Evolutionary conservation across 1,140 invertebrate species (phyloP), one percentile per base, ranked within the genome.

Genomic region (Hesperophylax magnus): DNA sequence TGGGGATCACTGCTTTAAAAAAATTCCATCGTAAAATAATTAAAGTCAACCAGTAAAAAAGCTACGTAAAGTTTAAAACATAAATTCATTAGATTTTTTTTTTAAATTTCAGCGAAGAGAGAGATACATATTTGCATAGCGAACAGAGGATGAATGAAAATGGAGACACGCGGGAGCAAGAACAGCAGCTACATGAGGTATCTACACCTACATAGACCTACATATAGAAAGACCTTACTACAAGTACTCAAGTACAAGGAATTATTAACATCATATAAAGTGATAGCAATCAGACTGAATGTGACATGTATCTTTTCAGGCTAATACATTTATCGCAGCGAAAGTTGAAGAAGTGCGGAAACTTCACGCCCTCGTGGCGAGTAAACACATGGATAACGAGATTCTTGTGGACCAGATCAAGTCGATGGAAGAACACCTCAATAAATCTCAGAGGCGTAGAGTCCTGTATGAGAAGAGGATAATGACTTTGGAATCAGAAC

Each of bases 321-420:
- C 67, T 24, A 53, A 71, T 18, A 71, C 7, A 15, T 52, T 71
- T 53, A 47, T 47, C 39, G 34, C n/a, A 18, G 39, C 67, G 18
- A 71, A 71, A 52, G 39, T 71, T 11, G 67, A 71, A 71, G 67
- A 71, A 52, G 18, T 71, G 8, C 15, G 20, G 22, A 47, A 71
- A 39, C 67, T 71, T 11, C 34, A 20, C 9, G 17, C 20, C 17
- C 8, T 20, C 0, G 7, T 71, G 1, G 39, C 67, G 2, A 18
- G 31, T 15, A 53, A 52, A 24, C 67, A 71, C 18, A 4, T 22
- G 39, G 67, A 71, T 1, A 71, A 52, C n/a, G 15, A 18, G 14
- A 52, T 18, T 2, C 39, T 71, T 5, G 17, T 8, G n/a, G 39
- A 71, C 15, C n/a, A 18, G 8, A 52, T 47, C n/a, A 52, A 47